These are phyloP conservation scores for Luffia ferchaultella DNA, from an alignment of 2,888 invertebrate species.

Conservation along the genomic window DNA sequence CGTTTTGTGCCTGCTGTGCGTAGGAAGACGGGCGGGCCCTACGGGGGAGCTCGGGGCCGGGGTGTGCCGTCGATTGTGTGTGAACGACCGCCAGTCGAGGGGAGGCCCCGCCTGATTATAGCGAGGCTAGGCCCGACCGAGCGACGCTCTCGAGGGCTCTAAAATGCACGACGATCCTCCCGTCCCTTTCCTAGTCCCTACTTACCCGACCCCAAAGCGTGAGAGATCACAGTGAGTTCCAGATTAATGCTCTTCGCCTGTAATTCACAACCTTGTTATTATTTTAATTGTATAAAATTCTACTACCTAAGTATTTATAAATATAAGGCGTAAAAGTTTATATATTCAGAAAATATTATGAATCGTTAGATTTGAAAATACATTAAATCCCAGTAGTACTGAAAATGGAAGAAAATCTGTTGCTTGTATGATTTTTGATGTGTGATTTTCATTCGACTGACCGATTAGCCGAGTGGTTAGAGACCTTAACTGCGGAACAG, in stretches of 20 bases:
- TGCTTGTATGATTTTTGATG: no score
- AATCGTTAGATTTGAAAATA: no score
- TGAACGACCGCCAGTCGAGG: slow-evolving; percentile 58
- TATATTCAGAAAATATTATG: no score
- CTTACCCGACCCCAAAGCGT: neutral
- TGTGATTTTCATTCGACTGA: no score
- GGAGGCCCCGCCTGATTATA: slow-evolving; percentile 54
- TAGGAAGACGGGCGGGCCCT: slow-evolving; percentile 41
- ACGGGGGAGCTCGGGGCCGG: slow-evolving; percentile 31
- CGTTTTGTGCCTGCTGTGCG: slow-evolving; percentile 50
- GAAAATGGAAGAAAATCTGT: no score
- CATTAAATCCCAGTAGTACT: no score
- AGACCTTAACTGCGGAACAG: no score
- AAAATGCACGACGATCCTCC: slow-evolving; percentile 31
- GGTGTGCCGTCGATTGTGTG: slow-evolving; percentile 25
- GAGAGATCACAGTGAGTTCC: neutral
- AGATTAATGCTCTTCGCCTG: neutral
- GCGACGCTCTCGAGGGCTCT: slow-evolving; percentile 51
- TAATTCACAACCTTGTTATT: neutral
- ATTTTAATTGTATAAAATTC: no score
- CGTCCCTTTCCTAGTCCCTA: slow-evolving; percentile 25
- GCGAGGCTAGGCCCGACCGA: slow-evolving; percentile 39
- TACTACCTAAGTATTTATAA: no score
- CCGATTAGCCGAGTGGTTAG: no score
- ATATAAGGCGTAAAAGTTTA: no score